Evolutionary conservation across 2,113 vertebrate genomes (phyloP).

Genomic region (Entosphenus tridentatus): DNA sequence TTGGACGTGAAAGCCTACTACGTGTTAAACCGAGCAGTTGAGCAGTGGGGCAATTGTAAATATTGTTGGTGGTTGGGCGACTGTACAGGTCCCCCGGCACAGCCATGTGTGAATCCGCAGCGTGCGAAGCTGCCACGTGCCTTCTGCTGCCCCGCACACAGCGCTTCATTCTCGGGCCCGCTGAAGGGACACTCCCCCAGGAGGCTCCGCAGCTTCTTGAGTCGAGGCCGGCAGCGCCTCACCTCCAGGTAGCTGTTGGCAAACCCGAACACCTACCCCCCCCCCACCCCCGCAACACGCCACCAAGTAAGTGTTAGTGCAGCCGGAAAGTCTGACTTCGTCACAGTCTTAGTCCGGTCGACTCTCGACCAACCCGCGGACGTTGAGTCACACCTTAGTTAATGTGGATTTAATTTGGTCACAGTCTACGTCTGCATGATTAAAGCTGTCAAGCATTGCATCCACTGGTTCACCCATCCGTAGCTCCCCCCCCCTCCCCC

Average conservation of each 20-base stretch:
- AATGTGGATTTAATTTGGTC: not conserved
- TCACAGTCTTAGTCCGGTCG: not conserved
- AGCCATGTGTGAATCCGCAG: no score
- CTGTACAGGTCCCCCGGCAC: no score
- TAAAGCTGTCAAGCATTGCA: no score
- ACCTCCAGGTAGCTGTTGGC: not conserved
- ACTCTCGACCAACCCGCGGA: not conserved
- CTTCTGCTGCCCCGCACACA: no score
- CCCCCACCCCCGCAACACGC: not conserved
- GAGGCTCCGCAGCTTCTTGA: not conserved
- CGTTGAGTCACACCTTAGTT: not conserved
- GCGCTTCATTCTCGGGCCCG: not conserved
- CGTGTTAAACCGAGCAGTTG: no score
- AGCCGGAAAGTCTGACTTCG: not conserved
- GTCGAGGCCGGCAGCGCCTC: slow-evolving; percentile 3
- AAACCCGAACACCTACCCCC: not conserved
- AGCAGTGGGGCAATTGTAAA: no score
- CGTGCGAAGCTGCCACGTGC: no score
- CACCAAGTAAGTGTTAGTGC: not conserved
- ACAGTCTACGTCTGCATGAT: not conserved
- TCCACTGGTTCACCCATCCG: no score
- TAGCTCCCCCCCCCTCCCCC: no score
- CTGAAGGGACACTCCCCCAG: not conserved
- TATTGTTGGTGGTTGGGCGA: no score
- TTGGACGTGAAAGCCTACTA: no score